Base-by-base conservation (phyloP, 2,888 invertebrate species). In the Dendrolimus houi region DNA sequence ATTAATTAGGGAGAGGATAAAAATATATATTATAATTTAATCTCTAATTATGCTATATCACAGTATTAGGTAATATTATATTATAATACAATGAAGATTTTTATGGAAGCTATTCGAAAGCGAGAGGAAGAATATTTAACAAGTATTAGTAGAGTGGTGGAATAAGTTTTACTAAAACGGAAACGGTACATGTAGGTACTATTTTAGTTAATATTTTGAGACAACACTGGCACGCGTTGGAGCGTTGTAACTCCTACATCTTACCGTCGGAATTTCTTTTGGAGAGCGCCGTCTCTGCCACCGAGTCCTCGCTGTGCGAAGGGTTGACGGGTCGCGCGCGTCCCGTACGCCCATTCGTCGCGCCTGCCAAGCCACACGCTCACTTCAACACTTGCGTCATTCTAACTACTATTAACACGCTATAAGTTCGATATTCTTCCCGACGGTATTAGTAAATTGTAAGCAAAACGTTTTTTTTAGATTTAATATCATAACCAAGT, bases 181-280 rank as follows among this genome's bases (percentile, higher is more conserved):
- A 77, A 74, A 72, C 72, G 75, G 29, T 29, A 29, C 47, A 47
- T 12, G 47, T n/a, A n/a, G n/a, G n/a, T 47, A 71, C 47, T 47
- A 47, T 47, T 47, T 9, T 8, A 47, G 47, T 47, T 62, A 72
- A 72, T 69, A 65, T 70, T 69, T 65, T 65, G 67, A 68, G 70
- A 67, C 61, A 65, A 66, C 68, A 70, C 63, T 58, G 64, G 64
- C 64, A 62, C 61, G 66, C 69, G 62, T 58, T 61, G 60, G 64
- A 59, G 60, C 67, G 65, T 63, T 29, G 66, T 57, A 62, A 66
- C 68, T 64, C 68, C 65, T 72, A 71, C 75, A 73, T 92, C 95
- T 94, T 94, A 96, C 96, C 96, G 89, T 96, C 96, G 73, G 95
- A 96, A 92, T 94, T 95, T 92, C 93, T 94, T 92, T 96, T 95